A percentile compares a stretch with the other conserved stretches of the same genome.
phyloP scores from a whole-genome alignment of 2,113 vertebrate species.

The Phainopepla nitens region DNA sequence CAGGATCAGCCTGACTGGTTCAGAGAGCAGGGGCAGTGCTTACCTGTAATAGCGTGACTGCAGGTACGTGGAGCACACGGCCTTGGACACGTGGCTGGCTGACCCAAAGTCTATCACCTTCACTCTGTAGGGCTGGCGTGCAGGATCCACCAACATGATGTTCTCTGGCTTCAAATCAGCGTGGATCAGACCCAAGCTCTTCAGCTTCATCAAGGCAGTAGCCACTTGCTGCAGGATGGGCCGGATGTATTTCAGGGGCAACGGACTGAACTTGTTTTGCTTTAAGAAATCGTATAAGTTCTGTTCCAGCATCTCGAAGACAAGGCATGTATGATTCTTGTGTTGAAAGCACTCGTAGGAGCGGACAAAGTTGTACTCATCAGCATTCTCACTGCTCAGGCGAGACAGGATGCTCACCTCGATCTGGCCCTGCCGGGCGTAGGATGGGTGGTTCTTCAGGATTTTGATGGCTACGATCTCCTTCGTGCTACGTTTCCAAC shows the following conservation, averaged over 20 bases:
- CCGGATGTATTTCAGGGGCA: constrained; percentile 94
- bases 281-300: constrained; percentile 98
- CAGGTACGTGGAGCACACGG: constrained; percentile 94
- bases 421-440: constrained; percentile 95
- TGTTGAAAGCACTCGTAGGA: constrained; percentile 99
- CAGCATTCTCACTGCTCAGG: constrained; percentile 93
- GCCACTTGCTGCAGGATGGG: constrained; percentile 96
- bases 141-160: constrained; percentile 96
- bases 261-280: constrained; percentile 97
- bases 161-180: constrained; percentile 97
- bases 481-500: constrained; percentile 97
- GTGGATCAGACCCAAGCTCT: constrained; percentile 94
- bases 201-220: constrained; percentile 95
- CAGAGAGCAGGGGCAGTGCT: background rate
- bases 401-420: constrained; percentile 97
- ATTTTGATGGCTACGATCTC: constrained; percentile 99
- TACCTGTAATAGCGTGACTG: constrained; percentile 97
- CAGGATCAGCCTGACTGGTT: background rate
- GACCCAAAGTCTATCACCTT: constrained; percentile 99
- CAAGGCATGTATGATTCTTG: constrained; percentile 99
- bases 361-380: constrained; percentile 96
- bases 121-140: constrained; percentile 92
- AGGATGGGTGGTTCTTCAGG: constrained; percentile 96
- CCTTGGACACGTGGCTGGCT: constrained; percentile 95
- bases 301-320: constrained; percentile 99